Evolutionary conservation across 1,140 invertebrate genomes (phyloP).

Genomic region (Monochamus saltuarius): DNA sequence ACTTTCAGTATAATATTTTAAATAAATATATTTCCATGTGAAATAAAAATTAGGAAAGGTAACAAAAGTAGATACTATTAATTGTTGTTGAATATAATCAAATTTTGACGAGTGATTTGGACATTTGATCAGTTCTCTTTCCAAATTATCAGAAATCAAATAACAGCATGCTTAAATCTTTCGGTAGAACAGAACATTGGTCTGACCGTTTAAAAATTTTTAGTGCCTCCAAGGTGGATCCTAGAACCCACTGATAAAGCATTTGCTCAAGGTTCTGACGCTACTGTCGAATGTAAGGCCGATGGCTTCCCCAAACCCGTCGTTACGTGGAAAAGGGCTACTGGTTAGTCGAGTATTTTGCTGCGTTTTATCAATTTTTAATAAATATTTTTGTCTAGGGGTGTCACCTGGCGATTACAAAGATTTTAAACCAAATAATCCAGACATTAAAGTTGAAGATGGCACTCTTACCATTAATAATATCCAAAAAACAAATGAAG

Average conservation of each 20-base stretch:
- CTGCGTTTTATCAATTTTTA: neutral
- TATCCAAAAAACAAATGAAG: conserved; percentile 90
- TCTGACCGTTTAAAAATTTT: conserved; percentile 38
- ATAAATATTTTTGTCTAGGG: conserved; percentile 57
- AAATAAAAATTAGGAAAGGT: too few relatives aligned
- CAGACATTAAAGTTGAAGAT: conserved; percentile 87
- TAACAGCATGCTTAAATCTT: neutral
- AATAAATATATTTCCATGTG: too few relatives aligned
- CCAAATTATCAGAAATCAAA: neutral
- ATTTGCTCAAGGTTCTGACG: conserved; percentile 90
- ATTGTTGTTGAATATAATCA: too few relatives aligned
- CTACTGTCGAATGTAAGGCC: conserved; percentile 92
- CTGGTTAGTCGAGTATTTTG: conserved; percentile 62
- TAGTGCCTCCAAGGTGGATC: conserved; percentile 96
- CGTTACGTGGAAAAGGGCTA: conserved; percentile 93
- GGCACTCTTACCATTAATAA: conserved; percentile 85
- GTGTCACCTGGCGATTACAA: conserved; percentile 89
- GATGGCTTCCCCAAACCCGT: conserved; percentile 92
- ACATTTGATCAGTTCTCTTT: neutral
- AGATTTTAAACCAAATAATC: conserved; percentile 85
- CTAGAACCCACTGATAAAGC: conserved; percentile 93
- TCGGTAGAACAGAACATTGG: too few relatives aligned
- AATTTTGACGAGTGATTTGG: neutral
- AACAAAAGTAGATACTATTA: too few relatives aligned
- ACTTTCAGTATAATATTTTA: too few relatives aligned